These are phyloP conservation scores for Taenaris catops DNA, from an alignment of 2,888 invertebrate genomes.

Conservation along the genomic window DNA sequence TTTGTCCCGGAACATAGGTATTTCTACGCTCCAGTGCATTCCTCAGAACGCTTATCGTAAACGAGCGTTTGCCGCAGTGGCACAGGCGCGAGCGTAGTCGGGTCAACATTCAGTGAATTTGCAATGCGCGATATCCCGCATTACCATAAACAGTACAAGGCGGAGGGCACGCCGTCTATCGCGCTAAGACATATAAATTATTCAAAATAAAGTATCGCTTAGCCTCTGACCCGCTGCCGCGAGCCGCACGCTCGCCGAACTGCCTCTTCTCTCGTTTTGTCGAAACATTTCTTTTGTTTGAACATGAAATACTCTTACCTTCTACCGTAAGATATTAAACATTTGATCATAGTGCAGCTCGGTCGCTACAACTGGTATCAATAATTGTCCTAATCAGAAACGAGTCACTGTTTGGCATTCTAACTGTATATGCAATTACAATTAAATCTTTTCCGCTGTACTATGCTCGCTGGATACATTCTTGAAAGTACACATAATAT, in stretches of 20 bases:
- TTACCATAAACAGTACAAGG: conserved; percentile 77
- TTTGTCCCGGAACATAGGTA: conserved; percentile 46
- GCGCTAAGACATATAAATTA: conserved; percentile 77
- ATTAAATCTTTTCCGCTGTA: too few relatives aligned
- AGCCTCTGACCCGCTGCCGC: conserved; percentile 65
- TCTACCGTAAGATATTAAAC: too few relatives aligned
- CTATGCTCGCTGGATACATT: too few relatives aligned
- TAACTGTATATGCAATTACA: too few relatives aligned
- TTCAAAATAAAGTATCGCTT: conserved; percentile 81
- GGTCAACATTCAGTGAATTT: conserved; percentile 70
- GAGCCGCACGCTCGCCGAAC: conserved; percentile 29
- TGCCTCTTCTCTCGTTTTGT: conserved; percentile 22
- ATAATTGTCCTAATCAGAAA: too few relatives aligned
- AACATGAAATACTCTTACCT: too few relatives aligned
- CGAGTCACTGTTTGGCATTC: too few relatives aligned
- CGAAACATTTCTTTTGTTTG: conserved; percentile 14
- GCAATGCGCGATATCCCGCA: conserved; percentile 77
- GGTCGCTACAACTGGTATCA: too few relatives aligned
- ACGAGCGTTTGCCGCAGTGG: conserved; percentile 53
- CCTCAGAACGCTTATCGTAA: conserved; percentile 55
- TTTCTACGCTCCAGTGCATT: conserved; percentile 52
- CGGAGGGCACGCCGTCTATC: conserved; percentile 77
- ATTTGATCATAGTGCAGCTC: too few relatives aligned
- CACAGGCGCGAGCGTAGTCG: conserved; percentile 11
- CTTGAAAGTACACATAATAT: too few relatives aligned